phyloP scores from a whole-genome alignment of 35 echinoderm and acorn worm genomes.

The Diadema setosum region DNA sequence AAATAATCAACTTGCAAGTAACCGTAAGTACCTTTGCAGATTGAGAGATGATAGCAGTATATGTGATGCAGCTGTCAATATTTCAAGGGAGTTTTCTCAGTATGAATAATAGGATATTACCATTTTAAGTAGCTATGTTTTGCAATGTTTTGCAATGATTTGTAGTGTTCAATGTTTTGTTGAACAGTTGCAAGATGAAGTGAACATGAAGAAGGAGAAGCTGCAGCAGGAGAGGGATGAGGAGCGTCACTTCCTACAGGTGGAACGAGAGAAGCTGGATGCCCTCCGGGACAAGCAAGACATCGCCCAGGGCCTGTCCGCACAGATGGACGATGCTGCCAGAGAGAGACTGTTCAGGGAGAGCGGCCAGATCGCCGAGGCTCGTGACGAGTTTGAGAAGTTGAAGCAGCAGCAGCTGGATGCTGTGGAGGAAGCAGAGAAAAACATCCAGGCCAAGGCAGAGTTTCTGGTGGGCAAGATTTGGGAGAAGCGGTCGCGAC shows the following conservation, averaged over 20 bases:
- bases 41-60: no score
- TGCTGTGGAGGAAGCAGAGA: constrained; percentile 78
- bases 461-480: constrained; percentile 70
- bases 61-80: no score
- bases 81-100: no score
- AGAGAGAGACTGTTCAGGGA: constrained; percentile 51
- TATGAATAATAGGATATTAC: no score
- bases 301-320: constrained; percentile 48
- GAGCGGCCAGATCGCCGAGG: constrained; percentile 74
- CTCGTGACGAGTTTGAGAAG: constrained; percentile 76
- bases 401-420: constrained; percentile 83
- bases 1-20: no score
- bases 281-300: constrained; percentile 74
- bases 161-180: no score
- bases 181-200: constrained; percentile 78
- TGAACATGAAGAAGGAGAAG: constrained; percentile 45
- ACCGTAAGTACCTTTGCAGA: no score
- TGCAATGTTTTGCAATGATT: no score
- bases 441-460: constrained; percentile 75
- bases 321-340: constrained; percentile 70
- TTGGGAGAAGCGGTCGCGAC: constrained; percentile 67
- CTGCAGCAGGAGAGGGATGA: constrained; percentile 81
- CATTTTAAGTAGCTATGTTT: no score
- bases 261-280: constrained; percentile 86
- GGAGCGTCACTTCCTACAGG: constrained; percentile 69